A percentile compares a stretch with the other conserved stretches of the same genome.
Evolutionary conservation across 2,888 invertebrate species (phyloP).

Genomic region (Taenaris catops): DNA sequence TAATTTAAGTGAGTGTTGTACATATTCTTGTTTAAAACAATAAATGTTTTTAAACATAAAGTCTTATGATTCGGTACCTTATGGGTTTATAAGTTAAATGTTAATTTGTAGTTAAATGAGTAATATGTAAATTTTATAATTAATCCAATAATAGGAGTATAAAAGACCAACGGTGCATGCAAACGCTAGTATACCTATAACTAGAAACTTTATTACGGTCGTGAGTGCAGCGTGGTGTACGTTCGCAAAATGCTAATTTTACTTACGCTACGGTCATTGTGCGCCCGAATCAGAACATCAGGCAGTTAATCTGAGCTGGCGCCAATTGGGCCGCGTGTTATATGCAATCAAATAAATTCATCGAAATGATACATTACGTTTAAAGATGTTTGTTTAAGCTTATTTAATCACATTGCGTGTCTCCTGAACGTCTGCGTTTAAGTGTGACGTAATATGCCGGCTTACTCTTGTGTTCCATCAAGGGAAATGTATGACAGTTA

Average conservation of each 20-base stretch:
- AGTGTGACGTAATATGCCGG: too few relatives aligned
- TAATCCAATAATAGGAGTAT: too few relatives aligned
- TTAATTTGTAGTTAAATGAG: too few relatives aligned
- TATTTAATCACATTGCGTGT: slow-evolving; percentile 17
- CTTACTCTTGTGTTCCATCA: too few relatives aligned
- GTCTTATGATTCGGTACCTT: too few relatives aligned
- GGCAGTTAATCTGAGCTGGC: slow-evolving; percentile 59
- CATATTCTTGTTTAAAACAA: too few relatives aligned
- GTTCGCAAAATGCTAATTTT: slow-evolving; percentile 61
- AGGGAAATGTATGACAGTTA: too few relatives aligned
- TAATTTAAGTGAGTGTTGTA: too few relatives aligned
- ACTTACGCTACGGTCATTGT: slow-evolving; percentile 60
- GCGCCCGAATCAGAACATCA: slow-evolving; percentile 59
- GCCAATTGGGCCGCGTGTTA: slow-evolving; percentile 41
- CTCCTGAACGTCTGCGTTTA: slow-evolving; percentile 16
- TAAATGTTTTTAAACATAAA: too few relatives aligned
- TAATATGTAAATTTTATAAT: too few relatives aligned
- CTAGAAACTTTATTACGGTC: slow-evolving; percentile 46
- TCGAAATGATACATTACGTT: slow-evolving; percentile 33
- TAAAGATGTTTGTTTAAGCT: slow-evolving; percentile 19
- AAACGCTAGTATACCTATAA: slow-evolving; percentile 7
- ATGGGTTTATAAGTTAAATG: too few relatives aligned
- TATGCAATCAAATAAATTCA: slow-evolving; percentile 49
- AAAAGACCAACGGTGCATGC: slow-evolving; percentile 1
- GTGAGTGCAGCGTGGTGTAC: slow-evolving; percentile 47